Base-by-base conservation (phyloP, 2,113 vertebrate genomes). In the Brachypodius melanocephalos region DNA sequence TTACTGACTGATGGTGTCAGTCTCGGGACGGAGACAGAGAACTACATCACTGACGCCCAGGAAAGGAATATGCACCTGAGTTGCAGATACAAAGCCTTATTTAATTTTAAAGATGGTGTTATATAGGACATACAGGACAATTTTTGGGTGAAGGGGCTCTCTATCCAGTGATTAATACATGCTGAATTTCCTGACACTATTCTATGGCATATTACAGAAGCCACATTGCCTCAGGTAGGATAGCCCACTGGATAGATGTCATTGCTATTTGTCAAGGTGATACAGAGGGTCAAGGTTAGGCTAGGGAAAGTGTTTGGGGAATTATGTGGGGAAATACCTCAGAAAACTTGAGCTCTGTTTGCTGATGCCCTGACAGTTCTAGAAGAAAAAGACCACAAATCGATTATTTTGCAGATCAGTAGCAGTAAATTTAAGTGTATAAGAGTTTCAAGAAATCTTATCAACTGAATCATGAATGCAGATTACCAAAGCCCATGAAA, bases 301-400 rank as follows among this genome's bases (percentile, higher is more conserved):
- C 89, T 90, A 95, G 74, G 89, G 96, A 76, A 54, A 74, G 63
- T 69, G 69, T 96, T 92, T 79, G 79, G 96, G 94, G 92, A 89
- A 69, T 96, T 95, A 81, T 93, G 74, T 49, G 68, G 92, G 97
- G 97, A 97, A 97, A 97, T 87, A 94, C 97, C 97, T 98, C 94
- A 97, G 95, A 97, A 98, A 97, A 95, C 89, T 93, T 92, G 75
- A 81, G 95, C 98, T 98, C 97, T 97, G 94, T 93, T 98, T 98
- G 97, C 98, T 97, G 96, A 94, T 95, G 92, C 87, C 74, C 88
- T 85, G 97, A 95, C 97, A 97, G 94, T 97, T 96, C 95, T 89
- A 95, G 95, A 97, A 97, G 96, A 98, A 91, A 97, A 97, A 97
- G 96, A 97, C 98, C 98, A 95, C 98, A 98, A 97, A 98, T 98